Evolutionary conservation across 2,797 vertebrate species (phyloP).

Genomic region (Mastacembelus armatus): DNA sequence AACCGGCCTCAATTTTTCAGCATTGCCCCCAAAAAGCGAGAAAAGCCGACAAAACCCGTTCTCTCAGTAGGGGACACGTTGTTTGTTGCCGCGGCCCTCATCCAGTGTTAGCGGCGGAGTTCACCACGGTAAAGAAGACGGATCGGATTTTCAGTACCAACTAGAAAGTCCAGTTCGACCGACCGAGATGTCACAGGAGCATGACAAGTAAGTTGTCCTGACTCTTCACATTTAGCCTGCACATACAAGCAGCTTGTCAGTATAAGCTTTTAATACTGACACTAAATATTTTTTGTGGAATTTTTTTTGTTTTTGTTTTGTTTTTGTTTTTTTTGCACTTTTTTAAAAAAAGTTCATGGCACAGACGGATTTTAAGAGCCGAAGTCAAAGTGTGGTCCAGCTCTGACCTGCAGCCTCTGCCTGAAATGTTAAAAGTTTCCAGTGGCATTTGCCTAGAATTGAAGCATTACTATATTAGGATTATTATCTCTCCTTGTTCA

Average conservation of each 20-base stretch:
- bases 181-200: slow-evolving; percentile 98
- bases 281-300: slow-evolving; percentile 6
- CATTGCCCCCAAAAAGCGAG: slow-evolving; percentile 92
- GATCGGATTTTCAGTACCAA: slow-evolving; percentile 94
- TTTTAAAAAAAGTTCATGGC: slow-evolving; percentile 12
- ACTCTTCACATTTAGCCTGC: slow-evolving; percentile 67
- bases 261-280: slow-evolving; percentile 34
- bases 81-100: slow-evolving; percentile 84
- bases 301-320: neutral
- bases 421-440: neutral
- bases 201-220: slow-evolving; percentile 95
- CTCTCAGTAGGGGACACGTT: slow-evolving; percentile 80
- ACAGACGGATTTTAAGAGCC: slow-evolving; percentile 25
- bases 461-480: slow-evolving; percentile 2
- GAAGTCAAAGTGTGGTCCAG: slow-evolving; percentile 4
- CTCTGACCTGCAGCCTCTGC: slow-evolving; percentile 34
- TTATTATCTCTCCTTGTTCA: neutral
- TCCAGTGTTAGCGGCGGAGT: slow-evolving; percentile 76
- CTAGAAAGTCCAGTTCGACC: slow-evolving; percentile 99
- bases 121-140: slow-evolving; percentile 85
- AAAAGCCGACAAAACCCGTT: slow-evolving; percentile 97
- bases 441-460: neutral
- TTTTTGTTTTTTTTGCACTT: neutral
- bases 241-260: slow-evolving; percentile 41
- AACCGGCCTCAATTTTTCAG: slow-evolving; percentile 86